phyloP scores from a whole-genome alignment of 2,888 invertebrate species.

The Keiferia lycopersicella region DNA sequence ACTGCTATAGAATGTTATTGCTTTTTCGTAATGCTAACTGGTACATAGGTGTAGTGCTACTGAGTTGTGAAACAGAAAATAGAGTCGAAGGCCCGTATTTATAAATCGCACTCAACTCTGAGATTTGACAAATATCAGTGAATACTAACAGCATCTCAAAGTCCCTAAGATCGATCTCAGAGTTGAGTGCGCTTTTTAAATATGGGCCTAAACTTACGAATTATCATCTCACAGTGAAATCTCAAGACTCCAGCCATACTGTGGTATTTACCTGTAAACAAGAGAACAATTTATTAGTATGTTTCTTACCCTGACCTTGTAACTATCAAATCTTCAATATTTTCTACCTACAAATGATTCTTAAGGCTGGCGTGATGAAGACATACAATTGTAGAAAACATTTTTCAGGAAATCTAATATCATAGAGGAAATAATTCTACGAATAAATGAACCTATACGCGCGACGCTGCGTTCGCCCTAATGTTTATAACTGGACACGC shows the following conservation, averaged over 20 bases:
- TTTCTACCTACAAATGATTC: constrained; percentile 14
- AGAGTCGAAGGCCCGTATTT: no score
- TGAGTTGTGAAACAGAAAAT: no score
- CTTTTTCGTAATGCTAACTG: background rate
- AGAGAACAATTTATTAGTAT: constrained; percentile 4
- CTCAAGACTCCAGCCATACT: background rate
- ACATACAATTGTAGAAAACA: constrained; percentile 22
- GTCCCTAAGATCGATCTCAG: no score
- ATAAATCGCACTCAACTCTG: no score
- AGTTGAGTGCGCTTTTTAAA: no score
- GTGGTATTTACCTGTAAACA: constrained; percentile 20
- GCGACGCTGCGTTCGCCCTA: no score
- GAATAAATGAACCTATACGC: no score
- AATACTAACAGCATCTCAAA: no score
- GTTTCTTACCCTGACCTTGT: background rate
- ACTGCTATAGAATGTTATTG: background rate
- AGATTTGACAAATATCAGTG: no score
- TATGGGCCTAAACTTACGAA: background rate
- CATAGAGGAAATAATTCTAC: constrained; percentile 18
- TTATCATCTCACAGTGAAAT: background rate
- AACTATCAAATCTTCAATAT: background rate
- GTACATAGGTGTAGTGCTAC: no score
- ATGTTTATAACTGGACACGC: no score
- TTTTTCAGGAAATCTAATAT: constrained; percentile 25
- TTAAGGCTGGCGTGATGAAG: constrained; percentile 11